phyloP scores from a whole-genome alignment of 1,140 invertebrate genomes.

The Leucophenga varia region DNA sequence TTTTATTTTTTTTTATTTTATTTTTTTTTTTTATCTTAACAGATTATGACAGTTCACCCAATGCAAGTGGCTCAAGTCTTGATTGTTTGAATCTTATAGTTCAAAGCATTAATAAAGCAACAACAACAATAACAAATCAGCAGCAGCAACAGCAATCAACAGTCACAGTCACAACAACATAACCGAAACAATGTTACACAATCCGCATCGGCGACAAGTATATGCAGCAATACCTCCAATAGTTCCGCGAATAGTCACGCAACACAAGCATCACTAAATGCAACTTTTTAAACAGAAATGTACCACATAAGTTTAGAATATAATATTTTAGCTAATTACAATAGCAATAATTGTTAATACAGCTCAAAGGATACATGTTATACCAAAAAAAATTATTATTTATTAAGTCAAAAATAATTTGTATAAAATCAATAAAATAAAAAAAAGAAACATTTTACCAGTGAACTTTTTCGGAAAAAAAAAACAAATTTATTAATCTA shows the following conservation, averaged over 20 bases:
- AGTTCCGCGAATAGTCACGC: constrained; percentile 1
- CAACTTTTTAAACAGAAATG: constrained; percentile 50
- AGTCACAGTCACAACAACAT: constrained; percentile 21
- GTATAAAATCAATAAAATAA: constrained; percentile 8
- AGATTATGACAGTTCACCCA: constrained; percentile 28
- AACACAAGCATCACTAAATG: constrained; percentile 26
- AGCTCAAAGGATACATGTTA: constrained; percentile 36
- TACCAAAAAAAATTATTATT: constrained; percentile 19
- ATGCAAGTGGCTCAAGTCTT: constrained; percentile 59
- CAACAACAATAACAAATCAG: constrained; percentile 21
- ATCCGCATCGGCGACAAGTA: constrained; percentile 10
- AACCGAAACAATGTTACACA: neutral
- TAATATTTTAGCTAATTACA: too few species aligned
- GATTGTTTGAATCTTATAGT: constrained; percentile 67
- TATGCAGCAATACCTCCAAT: constrained; percentile 1
- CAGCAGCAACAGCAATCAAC: constrained; percentile 6
- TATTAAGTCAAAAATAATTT: constrained; percentile 7
- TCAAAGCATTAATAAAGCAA: constrained; percentile 62
- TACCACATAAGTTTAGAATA: constrained; percentile 30
- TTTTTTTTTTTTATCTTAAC: constrained; percentile 1
- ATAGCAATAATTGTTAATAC: too few species aligned
- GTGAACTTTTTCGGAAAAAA: constrained; percentile 1
- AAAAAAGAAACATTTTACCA: constrained; percentile 15
- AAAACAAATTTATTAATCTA: constrained; percentile 28
- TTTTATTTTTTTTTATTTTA: constrained; percentile 2